Percentiles rank a stretch among this genome's conserved stretches.
Conservation (phyloP, 2,797 vertebrate genomes). For the Odontamblyopus lacepedii region DNA sequence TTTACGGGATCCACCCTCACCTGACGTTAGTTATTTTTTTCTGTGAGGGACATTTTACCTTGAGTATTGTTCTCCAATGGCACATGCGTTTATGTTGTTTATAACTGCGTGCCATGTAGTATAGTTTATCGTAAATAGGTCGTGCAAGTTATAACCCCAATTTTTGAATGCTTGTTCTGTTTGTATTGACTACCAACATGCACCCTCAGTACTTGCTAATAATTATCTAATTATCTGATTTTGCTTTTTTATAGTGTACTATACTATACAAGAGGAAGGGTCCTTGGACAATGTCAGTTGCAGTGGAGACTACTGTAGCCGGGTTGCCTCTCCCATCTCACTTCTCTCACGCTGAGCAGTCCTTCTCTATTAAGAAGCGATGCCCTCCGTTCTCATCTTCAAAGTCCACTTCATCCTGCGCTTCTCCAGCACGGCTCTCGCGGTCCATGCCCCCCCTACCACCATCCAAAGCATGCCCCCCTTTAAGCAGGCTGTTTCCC, state of each 20-base stretch:
- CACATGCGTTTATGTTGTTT: no score
- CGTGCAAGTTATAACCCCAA: no score
- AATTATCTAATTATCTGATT: neutral
- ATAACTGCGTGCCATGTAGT: no score
- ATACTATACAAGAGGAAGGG: slow-evolving; percentile 7
- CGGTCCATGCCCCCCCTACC: slow-evolving; percentile 82
- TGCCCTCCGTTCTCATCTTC: slow-evolving; percentile 59
- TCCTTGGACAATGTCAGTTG: slow-evolving; percentile 74
- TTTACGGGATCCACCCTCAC: slow-evolving; percentile 9
- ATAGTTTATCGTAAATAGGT: no score
- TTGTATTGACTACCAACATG: no score
- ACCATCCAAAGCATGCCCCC: slow-evolving; percentile 80
- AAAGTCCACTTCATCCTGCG: slow-evolving; percentile 53
- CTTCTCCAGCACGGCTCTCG: slow-evolving; percentile 60
- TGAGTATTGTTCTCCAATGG: no score
- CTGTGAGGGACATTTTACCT: neutral
- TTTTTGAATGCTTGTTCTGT: no score
- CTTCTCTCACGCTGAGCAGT: slow-evolving; percentile 84
- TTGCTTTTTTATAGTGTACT: slow-evolving; percentile 22
- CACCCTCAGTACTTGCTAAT: no score
- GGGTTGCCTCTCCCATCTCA: slow-evolving; percentile 81
- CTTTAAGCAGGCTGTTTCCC: slow-evolving; percentile 82
- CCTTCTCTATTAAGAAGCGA: slow-evolving; percentile 86
- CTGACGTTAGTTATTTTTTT: slow-evolving; percentile 17
- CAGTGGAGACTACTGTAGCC: slow-evolving; percentile 69